phyloP scores from a whole-genome alignment of 2,888 invertebrate species.

The Aplocera efformata region DNA sequence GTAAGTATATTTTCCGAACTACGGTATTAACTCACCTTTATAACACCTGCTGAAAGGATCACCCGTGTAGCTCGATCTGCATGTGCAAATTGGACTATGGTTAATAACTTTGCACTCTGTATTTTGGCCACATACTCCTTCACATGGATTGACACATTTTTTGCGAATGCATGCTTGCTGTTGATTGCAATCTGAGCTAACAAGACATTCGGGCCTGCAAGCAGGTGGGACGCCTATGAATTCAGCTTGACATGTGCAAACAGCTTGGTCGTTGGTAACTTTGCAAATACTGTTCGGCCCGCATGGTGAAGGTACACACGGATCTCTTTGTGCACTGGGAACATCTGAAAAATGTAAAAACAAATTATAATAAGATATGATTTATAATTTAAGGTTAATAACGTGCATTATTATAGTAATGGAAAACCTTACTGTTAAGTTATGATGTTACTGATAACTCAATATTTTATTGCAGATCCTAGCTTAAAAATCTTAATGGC shows the following conservation, averaged over 20 bases:
- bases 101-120: slow-evolving; percentile 86
- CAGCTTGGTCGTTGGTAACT: slow-evolving; percentile 84
- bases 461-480: no score
- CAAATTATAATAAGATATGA: no score
- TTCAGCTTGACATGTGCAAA: slow-evolving; percentile 85
- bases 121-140: slow-evolving; percentile 83
- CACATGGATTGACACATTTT: slow-evolving; percentile 85
- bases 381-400: no score
- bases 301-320: slow-evolving; percentile 88
- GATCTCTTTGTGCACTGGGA: slow-evolving; percentile 65
- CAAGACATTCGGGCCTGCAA: slow-evolving; percentile 83
- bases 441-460: no score
- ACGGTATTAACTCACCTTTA: slow-evolving; percentile 36
- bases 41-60: slow-evolving; percentile 85
- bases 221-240: slow-evolving; percentile 84
- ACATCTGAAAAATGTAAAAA: slow-evolving; percentile 45
- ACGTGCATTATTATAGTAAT: no score
- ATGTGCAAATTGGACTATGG: slow-evolving; percentile 87
- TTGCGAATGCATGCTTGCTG: slow-evolving; percentile 84
- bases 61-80: slow-evolving; percentile 82
- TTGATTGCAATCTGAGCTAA: slow-evolving; percentile 83
- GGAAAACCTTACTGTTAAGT: no score
- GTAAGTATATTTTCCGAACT: not conserved
- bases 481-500: no score
- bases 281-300: slow-evolving; percentile 88